Evolutionary conservation across 2,113 vertebrate genomes (phyloP).

Genomic region (Callithrix jacchus): DNA sequence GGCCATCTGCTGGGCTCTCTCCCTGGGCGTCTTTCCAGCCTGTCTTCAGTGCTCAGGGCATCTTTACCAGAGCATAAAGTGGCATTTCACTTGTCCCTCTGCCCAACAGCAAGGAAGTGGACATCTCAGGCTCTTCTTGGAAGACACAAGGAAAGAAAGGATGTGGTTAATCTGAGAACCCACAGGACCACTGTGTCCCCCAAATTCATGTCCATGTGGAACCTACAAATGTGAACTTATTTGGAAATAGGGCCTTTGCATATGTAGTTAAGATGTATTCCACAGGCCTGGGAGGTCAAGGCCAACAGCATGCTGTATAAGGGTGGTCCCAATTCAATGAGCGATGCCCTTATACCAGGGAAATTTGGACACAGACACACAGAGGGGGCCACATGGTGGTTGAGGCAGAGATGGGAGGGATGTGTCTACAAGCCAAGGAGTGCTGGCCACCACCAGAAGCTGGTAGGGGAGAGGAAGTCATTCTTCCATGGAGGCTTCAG

Average conservation of each 20-base stretch:
- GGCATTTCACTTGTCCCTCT: neutral
- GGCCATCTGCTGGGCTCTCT: neutral
- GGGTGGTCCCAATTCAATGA: neutral
- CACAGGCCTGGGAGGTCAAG: too few relatives aligned
- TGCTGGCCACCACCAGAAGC: neutral
- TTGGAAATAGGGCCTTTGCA: neutral
- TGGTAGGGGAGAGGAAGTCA: too few relatives aligned
- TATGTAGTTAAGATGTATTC: neutral
- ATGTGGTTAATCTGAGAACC: neutral
- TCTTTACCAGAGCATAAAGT: neutral
- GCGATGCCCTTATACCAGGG: neutral
- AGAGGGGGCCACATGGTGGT: fast-evolving
- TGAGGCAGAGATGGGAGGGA: neutral
- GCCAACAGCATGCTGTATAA: neutral
- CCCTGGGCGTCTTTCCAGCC: neutral
- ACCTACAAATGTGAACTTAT: neutral
- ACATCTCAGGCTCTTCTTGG: neutral
- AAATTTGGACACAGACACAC: neutral
- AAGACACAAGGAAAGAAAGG: neutral
- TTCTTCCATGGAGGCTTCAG: neutral
- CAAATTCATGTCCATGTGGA: neutral
- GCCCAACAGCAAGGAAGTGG: neutral
- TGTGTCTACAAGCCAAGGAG: fast-evolving
- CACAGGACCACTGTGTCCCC: neutral
- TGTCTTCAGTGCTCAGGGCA: neutral